Percentiles rank a stretch among this genome's conserved stretches.
phyloP scores from a whole-genome alignment of 2,113 vertebrate genomes.

The Galbula dea region DNA sequence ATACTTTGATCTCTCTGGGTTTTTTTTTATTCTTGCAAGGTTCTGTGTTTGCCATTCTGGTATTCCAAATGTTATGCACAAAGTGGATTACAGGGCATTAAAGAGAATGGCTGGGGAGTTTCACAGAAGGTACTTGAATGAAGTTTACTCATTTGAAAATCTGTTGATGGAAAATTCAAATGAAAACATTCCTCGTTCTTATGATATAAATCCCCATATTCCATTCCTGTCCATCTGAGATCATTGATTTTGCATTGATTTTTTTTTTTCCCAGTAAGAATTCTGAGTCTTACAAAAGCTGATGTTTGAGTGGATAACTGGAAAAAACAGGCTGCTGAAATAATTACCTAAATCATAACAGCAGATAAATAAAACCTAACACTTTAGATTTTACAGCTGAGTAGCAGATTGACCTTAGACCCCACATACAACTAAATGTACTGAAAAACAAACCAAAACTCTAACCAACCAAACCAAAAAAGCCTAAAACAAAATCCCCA shows the following conservation, averaged over 20 bases:
- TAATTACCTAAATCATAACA: not conserved
- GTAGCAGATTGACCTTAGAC: not conserved
- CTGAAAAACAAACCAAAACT: not conserved
- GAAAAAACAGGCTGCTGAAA: not conserved
- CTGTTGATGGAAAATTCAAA: conserved; percentile 1
- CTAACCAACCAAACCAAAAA: not conserved
- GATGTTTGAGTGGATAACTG: not conserved
- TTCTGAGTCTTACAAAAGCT: not conserved
- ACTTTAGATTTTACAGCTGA: not conserved
- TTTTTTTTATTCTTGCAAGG: not conserved
- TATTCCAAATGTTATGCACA: conserved; percentile 3
- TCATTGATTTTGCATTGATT: not conserved
- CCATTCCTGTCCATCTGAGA: not conserved
- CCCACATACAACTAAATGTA: not conserved
- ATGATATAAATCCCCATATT: not conserved
- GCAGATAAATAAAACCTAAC: not conserved
- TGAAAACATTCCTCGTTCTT: not conserved
- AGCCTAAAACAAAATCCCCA: not conserved
- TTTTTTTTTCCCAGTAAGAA: not conserved
- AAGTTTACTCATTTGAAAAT: conserved; percentile 15
- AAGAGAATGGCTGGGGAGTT: conserved; percentile 10
- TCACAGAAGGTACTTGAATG: not conserved
- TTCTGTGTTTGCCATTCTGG: not conserved
- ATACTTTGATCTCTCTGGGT: not conserved
- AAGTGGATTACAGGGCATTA: conserved; percentile 29